Percentiles rank a stretch among this genome's conserved stretches.
phyloP scores from a whole-genome alignment of 2,888 invertebrate genomes.

The Rhabditoides inermis region DNA sequence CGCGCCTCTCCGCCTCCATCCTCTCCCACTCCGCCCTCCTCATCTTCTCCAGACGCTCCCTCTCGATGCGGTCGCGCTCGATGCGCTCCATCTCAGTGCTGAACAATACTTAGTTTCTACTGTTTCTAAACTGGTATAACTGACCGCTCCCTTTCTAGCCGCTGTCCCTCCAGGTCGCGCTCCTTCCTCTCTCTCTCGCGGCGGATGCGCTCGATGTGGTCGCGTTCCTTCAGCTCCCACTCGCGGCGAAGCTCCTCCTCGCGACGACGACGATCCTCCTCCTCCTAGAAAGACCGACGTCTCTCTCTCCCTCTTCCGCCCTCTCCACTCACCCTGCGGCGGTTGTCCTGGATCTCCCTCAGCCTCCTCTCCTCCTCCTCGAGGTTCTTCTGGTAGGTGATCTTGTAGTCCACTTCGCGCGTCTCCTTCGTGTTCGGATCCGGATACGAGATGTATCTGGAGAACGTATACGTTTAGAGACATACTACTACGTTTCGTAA shows the following conservation, averaged over 20 bases:
- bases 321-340: conserved; percentile 6
- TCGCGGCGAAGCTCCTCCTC: conserved; percentile 35
- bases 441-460: conserved; percentile 25
- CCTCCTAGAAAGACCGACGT: too few relatives aligned
- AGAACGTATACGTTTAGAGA: not conserved
- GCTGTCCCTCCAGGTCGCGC: conserved; percentile 8
- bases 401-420: conserved; percentile 28
- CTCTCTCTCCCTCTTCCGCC: conserved; percentile 23
- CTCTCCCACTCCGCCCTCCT: conserved; percentile 44
- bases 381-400: conserved; percentile 31
- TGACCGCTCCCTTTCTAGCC: conserved; percentile 34
- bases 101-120: not conserved
- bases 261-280: conserved; percentile 39
- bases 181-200: conserved; percentile 31
- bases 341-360: conserved; percentile 35
- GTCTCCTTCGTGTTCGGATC: conserved; percentile 31
- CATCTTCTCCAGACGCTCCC: conserved; percentile 21
- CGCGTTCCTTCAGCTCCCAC: conserved; percentile 35
- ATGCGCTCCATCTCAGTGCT: conserved; percentile 34
- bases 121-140: conserved; percentile 7
- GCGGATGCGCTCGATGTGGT: conserved; percentile 38
- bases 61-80: conserved; percentile 28
- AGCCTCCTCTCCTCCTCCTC: conserved; percentile 50
- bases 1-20: conserved; percentile 34
- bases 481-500: too few relatives aligned